phyloP scores from a whole-genome alignment of 2,113 vertebrate species.

The Bothrops jararaca region DNA sequence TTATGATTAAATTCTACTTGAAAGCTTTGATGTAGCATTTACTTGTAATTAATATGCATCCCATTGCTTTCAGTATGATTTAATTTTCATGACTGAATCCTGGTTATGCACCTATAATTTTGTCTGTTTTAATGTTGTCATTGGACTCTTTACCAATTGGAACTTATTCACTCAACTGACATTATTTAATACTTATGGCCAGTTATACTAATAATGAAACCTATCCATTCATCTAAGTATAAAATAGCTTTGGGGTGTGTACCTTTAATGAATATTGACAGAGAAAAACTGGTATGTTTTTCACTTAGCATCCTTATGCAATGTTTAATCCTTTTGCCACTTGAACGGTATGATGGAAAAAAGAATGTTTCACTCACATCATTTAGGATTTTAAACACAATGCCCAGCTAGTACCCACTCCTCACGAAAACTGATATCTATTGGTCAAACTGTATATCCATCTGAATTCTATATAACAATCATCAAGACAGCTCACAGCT shows the following conservation, averaged over 20 bases:
- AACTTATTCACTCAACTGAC: background rate
- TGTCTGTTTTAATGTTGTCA: background rate
- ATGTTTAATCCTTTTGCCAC: background rate
- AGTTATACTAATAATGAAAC: background rate
- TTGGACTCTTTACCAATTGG: background rate
- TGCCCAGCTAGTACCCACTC: background rate
- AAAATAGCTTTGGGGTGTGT: background rate
- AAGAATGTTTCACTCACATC: background rate
- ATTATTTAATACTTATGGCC: background rate
- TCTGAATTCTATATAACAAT: background rate
- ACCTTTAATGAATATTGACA: background rate
- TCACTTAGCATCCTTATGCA: background rate
- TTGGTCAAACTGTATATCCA: background rate
- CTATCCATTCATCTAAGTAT: background rate
- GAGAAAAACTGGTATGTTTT: background rate
- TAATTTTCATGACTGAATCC: background rate
- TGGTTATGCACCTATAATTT: background rate
- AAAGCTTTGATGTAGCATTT: background rate
- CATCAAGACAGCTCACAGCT: background rate
- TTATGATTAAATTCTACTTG: background rate
- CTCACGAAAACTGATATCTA: background rate
- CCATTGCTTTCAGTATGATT: background rate
- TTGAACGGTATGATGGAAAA: background rate
- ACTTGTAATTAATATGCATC: background rate
- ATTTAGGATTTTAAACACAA: background rate